Base-by-base conservation (phyloP, 2,113 vertebrate species). In the Istiophorus platypterus region DNA sequence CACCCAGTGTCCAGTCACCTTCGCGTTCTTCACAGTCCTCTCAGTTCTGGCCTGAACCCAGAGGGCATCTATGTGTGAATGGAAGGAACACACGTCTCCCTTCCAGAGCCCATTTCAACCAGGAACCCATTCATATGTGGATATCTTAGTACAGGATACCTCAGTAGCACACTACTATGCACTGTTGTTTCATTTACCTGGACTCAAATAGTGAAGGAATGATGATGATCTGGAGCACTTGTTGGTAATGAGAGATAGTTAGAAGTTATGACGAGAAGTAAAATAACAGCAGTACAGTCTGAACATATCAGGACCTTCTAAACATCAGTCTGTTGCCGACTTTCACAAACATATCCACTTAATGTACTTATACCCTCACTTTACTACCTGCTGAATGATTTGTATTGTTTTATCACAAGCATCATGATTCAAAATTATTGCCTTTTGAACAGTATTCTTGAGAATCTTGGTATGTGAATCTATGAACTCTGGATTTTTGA, bases 1-100 rank as follows among this genome's bases (percentile, higher is more conserved):
- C 95, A 97, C 72, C 93, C 96, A 0, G 94, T 96, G 69, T 96
- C 97, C 76, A 96, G 96, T 80, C 97, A 97, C 82, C 96, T 99
- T 13, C 96, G 97, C 18, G 96, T 97, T 81, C 96, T 99, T 9
- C 97, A 97, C 88, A 98, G 95, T 68, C 96, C 97, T 5, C 91
- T 97, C 71, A 96, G 95, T 0, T 97, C 97, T 41, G 96, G 96
- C 57, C 96, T 99, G 79, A 99, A 99, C 91, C 98, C 98, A 0
- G 98, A 99, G 90, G 98, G 98, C 66, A 99, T 99, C 92, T 99
- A 99, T 17, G 98, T 99, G 92, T 99, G 94, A 54, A 31, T 4
- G 7, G 34, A 31, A 26, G 57, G 61, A 61, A n/a, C 20, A 20
- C 17, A 34, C 1, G 56, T 66, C 57, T 41, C 24, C 52, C n/a